Conservation (phyloP, 2,113 vertebrate species). For the Piprites chloris region DNA sequence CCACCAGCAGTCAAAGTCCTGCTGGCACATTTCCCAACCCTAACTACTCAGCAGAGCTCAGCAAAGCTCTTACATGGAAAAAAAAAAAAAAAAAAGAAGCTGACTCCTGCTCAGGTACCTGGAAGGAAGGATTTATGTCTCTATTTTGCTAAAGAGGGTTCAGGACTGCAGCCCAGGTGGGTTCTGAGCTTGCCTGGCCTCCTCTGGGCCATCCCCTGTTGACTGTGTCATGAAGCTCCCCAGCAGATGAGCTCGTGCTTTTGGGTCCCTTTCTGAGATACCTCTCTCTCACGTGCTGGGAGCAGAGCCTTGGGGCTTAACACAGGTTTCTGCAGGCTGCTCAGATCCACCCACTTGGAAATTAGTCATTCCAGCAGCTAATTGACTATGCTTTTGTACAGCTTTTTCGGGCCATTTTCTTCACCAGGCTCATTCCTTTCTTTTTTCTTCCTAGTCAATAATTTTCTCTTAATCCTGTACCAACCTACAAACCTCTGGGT, state of each 20-base stretch:
- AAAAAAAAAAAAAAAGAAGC: not conserved
- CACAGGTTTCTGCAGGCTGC: not conserved
- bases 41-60: not conserved
- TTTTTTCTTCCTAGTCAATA: not conserved
- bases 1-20: not conserved
- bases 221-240: not conserved
- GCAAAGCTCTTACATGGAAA: not conserved
- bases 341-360: slow-evolving; percentile 50
- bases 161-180: fast-evolving
- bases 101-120: not conserved
- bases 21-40: not conserved
- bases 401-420: slow-evolving; percentile 13
- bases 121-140: not conserved
- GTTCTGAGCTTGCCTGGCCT: not conserved
- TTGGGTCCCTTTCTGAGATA: not conserved
- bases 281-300: not conserved
- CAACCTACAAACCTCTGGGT: not conserved
- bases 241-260: fast-evolving
- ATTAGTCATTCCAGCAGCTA: slow-evolving; percentile 58
- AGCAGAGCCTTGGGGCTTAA: not conserved
- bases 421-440: not conserved
- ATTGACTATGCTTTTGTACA: not conserved
- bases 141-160: not conserved
- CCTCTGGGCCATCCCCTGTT: not conserved
- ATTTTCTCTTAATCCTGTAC: not conserved